Base-by-base conservation (phyloP, 1,140 invertebrate genomes). In the Eumeta japonica region DNA sequence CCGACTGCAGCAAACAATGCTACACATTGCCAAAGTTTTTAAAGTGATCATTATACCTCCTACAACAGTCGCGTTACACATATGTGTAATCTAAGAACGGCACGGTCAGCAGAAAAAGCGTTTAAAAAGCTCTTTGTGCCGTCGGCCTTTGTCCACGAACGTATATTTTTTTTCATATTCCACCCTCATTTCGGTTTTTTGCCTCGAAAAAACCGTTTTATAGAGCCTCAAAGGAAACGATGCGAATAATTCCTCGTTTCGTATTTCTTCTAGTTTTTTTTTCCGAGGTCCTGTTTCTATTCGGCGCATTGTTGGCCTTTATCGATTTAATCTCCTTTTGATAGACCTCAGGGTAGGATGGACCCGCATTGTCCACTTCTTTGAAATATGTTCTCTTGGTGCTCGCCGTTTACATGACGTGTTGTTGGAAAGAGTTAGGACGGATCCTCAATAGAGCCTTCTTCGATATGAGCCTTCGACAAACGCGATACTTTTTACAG, bases 161-260 rank as follows among this genome's bases (percentile, higher is more conserved):
- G n/a, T n/a, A n/a, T n/a, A n/a, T n/a, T 44, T 58, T 68, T 73
- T 74, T 74, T 64, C 44, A 48, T 43, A 48, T 43, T 46, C 47
- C 45, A 64, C 62, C 63, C 67, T 59, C 59, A 64, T 70, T 64
- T 65, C 5, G 49, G 44, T 70, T 74, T 73, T 72, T 72, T 73
- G 61, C 62, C 56, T 54, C 45, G 56, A 71, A 68, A 71, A 70
- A 71, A 58, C 58, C 55, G 56, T 67, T 68, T 62, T 72, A 66
- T 70, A 63, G 62, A 58, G 67, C 63, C 58, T 70, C 52, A 66
- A 68, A 71, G 58, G 65, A 72, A 63, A 68, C 65, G 67, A 72
- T 63, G 70, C 70, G 67, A 74, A 74, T 74, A 72, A 74, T 74
- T 72, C 64, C 55, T 55, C 63, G 70, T 67, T 71, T 74, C 67